Conservation (phyloP, 2,888 invertebrate species). For the Macaria liturata region DNA sequence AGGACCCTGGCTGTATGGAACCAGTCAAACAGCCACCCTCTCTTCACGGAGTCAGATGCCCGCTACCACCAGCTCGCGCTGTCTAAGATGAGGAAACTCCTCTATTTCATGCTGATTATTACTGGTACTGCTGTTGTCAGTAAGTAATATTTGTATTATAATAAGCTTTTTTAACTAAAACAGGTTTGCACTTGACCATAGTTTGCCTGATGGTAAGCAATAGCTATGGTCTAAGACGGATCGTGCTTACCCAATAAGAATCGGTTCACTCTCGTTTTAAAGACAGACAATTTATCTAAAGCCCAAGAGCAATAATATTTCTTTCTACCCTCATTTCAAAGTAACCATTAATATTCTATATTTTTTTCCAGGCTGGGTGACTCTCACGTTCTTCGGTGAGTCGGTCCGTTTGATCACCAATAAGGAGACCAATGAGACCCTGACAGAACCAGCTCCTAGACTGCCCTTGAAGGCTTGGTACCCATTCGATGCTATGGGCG, state of each 20-base stretch:
- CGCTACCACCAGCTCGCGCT: conserved; percentile 89
- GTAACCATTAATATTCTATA: no score
- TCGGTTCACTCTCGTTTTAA: no score
- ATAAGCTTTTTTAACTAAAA: not conserved
- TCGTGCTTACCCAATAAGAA: no score
- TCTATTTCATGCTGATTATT: conserved; percentile 86
- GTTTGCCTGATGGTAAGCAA: no score
- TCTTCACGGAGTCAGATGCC: conserved; percentile 92
- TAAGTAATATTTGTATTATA: conserved; percentile 55
- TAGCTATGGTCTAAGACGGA: no score
- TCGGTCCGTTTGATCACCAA: conserved; percentile 87
- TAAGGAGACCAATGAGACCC: conserved; percentile 88
- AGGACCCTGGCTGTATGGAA: conserved; percentile 93
- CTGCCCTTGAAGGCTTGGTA: conserved; percentile 90
- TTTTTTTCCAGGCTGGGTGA: conserved; percentile 87
- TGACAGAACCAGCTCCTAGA: conserved; percentile 87
- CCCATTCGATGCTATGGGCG: conserved; percentile 89
- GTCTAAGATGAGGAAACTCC: conserved; percentile 88
- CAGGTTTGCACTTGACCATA: no score
- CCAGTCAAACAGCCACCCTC: conserved; percentile 91
- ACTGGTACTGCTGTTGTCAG: conserved; percentile 85
- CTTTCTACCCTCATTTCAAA: no score
- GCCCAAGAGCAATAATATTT: no score
- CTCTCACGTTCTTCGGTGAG: conserved; percentile 91
- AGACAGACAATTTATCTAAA: no score